Evolutionary conservation across 1,140 invertebrate species (phyloP).

Genomic region (Drosophila malerkotliana): DNA sequence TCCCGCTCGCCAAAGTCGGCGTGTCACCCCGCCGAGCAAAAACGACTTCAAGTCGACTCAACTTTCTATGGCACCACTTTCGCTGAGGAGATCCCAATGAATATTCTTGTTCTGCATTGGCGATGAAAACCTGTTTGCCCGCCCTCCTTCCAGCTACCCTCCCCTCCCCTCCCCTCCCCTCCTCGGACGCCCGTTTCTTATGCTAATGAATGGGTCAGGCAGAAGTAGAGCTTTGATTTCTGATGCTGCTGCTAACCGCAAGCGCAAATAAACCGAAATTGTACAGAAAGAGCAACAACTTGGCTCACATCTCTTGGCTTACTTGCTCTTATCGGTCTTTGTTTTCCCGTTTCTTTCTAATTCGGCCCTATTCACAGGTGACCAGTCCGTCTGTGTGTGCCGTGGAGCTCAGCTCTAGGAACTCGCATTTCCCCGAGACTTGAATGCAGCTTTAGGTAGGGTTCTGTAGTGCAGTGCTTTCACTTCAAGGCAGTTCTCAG

Average conservation of each 20-base stretch:
- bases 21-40: constrained; percentile 23
- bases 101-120: constrained; percentile 75
- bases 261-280: constrained; percentile 56
- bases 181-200: constrained; percentile 13
- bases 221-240: constrained; percentile 44
- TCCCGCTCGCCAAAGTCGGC: constrained; percentile 14
- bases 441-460: constrained; percentile 22
- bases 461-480: constrained; percentile 43
- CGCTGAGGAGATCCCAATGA: constrained; percentile 60
- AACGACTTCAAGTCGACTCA: constrained; percentile 37
- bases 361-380: constrained; percentile 68
- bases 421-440: constrained; percentile 14
- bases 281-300: constrained; percentile 28
- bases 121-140: constrained; percentile 38
- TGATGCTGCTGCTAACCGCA: constrained; percentile 58
- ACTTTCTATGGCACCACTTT: constrained; percentile 81
- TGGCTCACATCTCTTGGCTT: constrained; percentile 25
- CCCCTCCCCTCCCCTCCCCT: neutral
- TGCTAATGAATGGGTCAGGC: constrained; percentile 54
- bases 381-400: constrained; percentile 13
- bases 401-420: constrained; percentile 17
- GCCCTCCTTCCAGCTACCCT: neutral
- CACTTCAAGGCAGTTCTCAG: constrained; percentile 33
- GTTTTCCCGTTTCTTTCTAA: constrained; percentile 39
- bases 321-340: constrained; percentile 15